Percentiles rank a stretch among this genome's conserved stretches.
Conservation (phyloP, 2,888 invertebrate genomes). For the Ennomos fuscantarius region DNA sequence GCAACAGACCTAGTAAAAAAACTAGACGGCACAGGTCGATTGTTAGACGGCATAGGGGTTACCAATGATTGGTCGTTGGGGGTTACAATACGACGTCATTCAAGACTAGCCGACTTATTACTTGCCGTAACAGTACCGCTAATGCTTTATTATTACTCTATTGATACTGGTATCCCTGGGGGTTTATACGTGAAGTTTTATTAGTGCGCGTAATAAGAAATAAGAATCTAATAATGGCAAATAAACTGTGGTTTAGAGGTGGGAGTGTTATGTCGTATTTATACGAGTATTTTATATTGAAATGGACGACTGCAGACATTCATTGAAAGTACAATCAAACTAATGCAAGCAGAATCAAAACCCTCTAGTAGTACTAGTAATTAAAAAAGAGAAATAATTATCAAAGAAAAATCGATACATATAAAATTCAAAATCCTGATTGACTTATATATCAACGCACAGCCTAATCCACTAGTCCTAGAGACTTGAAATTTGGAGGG, state of each 20-base stretch:
- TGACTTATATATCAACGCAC: too few relatives aligned
- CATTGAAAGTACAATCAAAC: neutral
- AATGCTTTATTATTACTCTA: constrained; percentile 61
- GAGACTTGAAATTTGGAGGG: too few relatives aligned
- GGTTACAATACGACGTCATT: constrained; percentile 48
- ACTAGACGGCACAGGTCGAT: constrained; percentile 49
- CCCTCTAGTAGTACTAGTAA: too few relatives aligned
- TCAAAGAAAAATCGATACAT: too few relatives aligned
- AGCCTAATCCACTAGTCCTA: too few relatives aligned
- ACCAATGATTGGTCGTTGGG: too few relatives aligned
- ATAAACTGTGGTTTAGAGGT: neutral
- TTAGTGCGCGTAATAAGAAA: neutral
- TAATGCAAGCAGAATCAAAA: neutral
- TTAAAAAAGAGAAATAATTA: too few relatives aligned
- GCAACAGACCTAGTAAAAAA: constrained; percentile 11
- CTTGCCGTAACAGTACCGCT: constrained; percentile 50
- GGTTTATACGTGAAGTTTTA: constrained; percentile 1
- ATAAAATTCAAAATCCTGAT: too few relatives aligned
- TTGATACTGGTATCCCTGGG: constrained; percentile 38
- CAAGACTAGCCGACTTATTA: constrained; percentile 62
- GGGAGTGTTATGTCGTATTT: neutral
- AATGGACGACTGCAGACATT: neutral
- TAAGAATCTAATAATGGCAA: constrained; percentile 3
- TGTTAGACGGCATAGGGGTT: constrained; percentile 57
- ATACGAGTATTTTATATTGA: neutral